A percentile compares a stretch with the other conserved stretches of the same genome.
phyloP scores from a whole-genome alignment of 2,113 vertebrate species.

The Mirounga angustirostris region DNA sequence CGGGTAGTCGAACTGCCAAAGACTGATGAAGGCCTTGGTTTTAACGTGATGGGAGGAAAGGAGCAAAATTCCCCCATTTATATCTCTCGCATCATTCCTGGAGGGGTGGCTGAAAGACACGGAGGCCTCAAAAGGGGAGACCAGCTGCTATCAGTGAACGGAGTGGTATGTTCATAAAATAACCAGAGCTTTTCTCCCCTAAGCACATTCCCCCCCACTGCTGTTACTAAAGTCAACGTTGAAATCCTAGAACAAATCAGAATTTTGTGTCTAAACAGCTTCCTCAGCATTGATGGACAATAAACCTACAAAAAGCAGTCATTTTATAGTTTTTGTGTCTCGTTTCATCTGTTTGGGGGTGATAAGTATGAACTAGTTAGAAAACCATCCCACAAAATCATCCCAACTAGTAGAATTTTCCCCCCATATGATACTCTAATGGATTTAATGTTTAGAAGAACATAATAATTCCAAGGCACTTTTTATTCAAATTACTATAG shows the following conservation, averaged over 20 bases:
- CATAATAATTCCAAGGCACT: not conserved
- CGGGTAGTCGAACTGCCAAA: conserved; percentile 98
- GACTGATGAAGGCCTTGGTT: conserved; percentile 99
- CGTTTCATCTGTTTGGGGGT: not conserved
- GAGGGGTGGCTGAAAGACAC: conserved; percentile 97
- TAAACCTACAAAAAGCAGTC: not conserved
- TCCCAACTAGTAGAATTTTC: not conserved
- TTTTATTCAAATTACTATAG: conserved; percentile 24
- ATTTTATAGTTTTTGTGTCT: conserved; percentile 43
- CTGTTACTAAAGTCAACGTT: not conserved
- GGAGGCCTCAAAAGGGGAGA: conserved; percentile 99
- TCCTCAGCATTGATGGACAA: not conserved
- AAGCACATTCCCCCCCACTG: not conserved
- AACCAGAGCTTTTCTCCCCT: not conserved
- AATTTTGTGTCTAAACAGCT: conserved; percentile 39
- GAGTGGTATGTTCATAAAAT: conserved; percentile 93
- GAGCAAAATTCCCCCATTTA: conserved; percentile 99
- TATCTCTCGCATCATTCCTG: conserved; percentile 99
- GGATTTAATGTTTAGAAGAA: conserved; percentile 6
- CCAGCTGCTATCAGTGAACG: conserved; percentile 98
- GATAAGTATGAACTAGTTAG: not conserved
- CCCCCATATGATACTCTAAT: not conserved
- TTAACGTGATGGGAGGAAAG: conserved; percentile 99
- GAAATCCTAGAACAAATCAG: conserved; percentile 31
- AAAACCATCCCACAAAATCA: conserved; percentile 39